Conservation (phyloP, 37 sponge, comb jelly and placozoan species). For the Theonella swinhoei region DNA sequence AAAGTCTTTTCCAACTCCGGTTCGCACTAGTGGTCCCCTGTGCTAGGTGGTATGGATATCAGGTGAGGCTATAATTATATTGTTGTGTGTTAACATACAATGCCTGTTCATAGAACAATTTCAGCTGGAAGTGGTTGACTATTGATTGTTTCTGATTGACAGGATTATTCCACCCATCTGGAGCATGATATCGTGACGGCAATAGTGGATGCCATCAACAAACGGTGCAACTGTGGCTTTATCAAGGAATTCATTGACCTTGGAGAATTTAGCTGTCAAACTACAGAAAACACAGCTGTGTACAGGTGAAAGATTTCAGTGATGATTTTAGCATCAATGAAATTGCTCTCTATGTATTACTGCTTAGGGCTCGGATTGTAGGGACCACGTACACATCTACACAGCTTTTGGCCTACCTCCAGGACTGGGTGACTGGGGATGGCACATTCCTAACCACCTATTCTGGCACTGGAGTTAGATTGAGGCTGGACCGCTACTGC, state of each 20-base stretch:
- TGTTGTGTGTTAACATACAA: not conserved
- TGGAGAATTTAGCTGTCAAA: not conserved
- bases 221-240: not conserved
- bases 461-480: not conserved
- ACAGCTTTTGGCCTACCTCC: not conserved
- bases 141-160: not conserved
- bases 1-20: not conserved
- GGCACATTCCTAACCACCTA: not conserved
- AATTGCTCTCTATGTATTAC: too few species aligned
- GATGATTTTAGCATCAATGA: too few species aligned
- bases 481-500: not conserved
- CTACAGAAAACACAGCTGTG: not conserved
- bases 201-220: not conserved
- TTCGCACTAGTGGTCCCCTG: not conserved
- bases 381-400: not conserved
- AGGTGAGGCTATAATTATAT: too few species aligned
- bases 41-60: not conserved
- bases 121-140: not conserved
- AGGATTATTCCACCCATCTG: not conserved
- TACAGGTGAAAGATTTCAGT: not conserved
- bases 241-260: not conserved
- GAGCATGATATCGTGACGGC: not conserved
- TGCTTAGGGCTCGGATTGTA: not conserved
- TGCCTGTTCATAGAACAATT: not conserved
- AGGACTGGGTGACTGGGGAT: not conserved